Percentiles rank a stretch among this genome's conserved stretches.
phyloP scores from a whole-genome alignment of 2,797 vertebrate species.

The Phaenicophaeus curvirostris region DNA sequence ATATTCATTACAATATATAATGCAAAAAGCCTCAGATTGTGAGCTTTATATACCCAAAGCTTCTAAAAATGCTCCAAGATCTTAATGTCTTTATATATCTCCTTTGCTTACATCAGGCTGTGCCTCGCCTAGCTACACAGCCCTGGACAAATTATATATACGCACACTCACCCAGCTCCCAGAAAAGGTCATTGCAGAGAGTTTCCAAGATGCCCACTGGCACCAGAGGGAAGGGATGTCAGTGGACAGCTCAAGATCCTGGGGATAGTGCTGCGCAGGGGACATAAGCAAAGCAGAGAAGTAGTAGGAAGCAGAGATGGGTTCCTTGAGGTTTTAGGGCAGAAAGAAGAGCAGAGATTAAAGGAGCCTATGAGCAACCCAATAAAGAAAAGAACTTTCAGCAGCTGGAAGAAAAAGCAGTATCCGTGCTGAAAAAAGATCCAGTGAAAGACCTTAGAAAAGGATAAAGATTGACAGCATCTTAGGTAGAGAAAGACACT shows the following conservation, averaged over 20 bases:
- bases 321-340: neutral
- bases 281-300: neutral
- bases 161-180: neutral
- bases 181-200: neutral
- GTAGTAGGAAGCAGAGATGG: neutral
- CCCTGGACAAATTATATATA: neutral
- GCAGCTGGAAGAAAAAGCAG: neutral
- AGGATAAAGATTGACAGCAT: neutral
- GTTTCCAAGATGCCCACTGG: neutral
- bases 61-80: neutral
- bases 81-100: neutral
- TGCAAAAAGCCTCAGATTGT: neutral
- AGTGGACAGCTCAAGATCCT: neutral
- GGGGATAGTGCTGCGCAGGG: neutral
- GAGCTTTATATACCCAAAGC: neutral
- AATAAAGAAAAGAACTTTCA: neutral
- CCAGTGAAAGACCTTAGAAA: neutral
- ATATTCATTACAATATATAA: neutral
- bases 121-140: neutral
- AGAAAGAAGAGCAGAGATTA: neutral
- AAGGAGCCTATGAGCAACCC: neutral
- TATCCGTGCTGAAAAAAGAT: neutral
- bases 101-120: neutral
- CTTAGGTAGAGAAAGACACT: neutral
- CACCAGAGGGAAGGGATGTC: neutral